A percentile compares a stretch with the other conserved stretches of the same genome.
Evolutionary conservation across 2,888 invertebrate genomes (phyloP).

Genomic region (Synergus umbraculus): DNA sequence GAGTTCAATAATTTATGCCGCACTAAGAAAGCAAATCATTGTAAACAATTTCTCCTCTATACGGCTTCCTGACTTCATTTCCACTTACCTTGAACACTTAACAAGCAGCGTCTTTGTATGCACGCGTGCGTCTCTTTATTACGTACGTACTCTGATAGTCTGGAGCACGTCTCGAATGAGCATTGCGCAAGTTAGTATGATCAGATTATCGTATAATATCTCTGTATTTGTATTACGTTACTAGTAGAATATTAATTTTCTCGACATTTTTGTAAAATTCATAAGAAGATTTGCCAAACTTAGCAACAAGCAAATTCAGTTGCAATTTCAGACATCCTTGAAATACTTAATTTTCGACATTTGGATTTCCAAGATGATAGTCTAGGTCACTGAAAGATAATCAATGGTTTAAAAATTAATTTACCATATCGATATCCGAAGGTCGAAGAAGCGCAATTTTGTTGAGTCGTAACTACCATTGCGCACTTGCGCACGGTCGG

Average conservation of each 20-base stretch:
- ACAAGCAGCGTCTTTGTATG: background rate
- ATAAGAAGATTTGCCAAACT: too few relatives aligned
- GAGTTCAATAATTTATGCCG: background rate
- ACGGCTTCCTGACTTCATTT: slow-evolving; percentile 32
- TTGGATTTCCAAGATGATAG: background rate
- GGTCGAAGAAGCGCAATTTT: slow-evolving; percentile 18
- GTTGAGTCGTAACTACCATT: background rate
- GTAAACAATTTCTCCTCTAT: slow-evolving; percentile 12
- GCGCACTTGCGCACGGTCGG: slow-evolving; percentile 21
- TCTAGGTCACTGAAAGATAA: background rate
- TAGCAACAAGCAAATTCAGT: too few relatives aligned
- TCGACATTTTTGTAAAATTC: background rate
- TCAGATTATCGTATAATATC: background rate
- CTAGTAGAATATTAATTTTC: background rate
- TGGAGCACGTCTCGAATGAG: background rate
- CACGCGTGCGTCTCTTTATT: background rate
- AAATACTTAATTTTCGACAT: background rate
- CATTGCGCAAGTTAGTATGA: background rate
- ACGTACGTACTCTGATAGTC: background rate
- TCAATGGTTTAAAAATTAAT: slow-evolving; percentile 17
- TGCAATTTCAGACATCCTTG: background rate
- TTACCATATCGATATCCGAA: slow-evolving; percentile 26
- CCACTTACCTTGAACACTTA: slow-evolving; percentile 32
- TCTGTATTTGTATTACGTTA: background rate
- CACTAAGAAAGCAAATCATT: slow-evolving; percentile 13